A percentile compares a stretch with the other conserved stretches of the same genome.
These are phyloP conservation scores for Acanthoscelides obtectus DNA, from an alignment of 2,888 invertebrate genomes.

Conservation along the genomic window DNA sequence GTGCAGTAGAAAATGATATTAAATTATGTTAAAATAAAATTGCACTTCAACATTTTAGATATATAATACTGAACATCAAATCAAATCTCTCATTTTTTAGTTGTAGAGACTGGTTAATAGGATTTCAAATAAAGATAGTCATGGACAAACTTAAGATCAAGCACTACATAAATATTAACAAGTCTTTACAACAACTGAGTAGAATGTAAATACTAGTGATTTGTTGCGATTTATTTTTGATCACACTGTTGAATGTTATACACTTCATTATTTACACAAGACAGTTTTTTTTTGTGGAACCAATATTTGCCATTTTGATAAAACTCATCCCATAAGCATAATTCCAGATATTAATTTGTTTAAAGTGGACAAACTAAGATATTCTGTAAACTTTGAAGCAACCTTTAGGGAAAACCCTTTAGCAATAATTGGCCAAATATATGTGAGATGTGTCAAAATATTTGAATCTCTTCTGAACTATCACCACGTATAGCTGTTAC, in stretches of 20 bases:
- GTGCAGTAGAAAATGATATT: constrained; percentile 14
- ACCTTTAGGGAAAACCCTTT: no score
- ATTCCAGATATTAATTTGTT: no score
- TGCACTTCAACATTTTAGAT: constrained; percentile 12
- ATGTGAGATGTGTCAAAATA: no score
- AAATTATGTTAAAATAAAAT: constrained; percentile 14
- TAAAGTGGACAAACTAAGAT: no score
- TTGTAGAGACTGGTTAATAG: not conserved
- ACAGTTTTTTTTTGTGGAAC: no score
- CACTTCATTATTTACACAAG: no score
- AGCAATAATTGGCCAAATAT: no score
- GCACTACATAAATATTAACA: not conserved
- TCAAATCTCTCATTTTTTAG: not conserved
- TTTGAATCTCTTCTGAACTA: no score
- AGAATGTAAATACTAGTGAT: not conserved
- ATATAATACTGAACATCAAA: constrained; percentile 13
- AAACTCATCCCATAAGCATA: no score
- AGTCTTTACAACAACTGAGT: not conserved
- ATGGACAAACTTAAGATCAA: not conserved
- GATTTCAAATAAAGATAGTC: not conserved
- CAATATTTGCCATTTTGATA: no score
- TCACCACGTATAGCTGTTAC: no score
- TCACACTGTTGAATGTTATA: not conserved
- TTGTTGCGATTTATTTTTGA: not conserved
- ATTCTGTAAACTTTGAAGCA: no score